These are phyloP conservation scores for Drosophila paramelanica DNA, from an alignment of 2,888 invertebrate species.

Conservation along the genomic window DNA sequence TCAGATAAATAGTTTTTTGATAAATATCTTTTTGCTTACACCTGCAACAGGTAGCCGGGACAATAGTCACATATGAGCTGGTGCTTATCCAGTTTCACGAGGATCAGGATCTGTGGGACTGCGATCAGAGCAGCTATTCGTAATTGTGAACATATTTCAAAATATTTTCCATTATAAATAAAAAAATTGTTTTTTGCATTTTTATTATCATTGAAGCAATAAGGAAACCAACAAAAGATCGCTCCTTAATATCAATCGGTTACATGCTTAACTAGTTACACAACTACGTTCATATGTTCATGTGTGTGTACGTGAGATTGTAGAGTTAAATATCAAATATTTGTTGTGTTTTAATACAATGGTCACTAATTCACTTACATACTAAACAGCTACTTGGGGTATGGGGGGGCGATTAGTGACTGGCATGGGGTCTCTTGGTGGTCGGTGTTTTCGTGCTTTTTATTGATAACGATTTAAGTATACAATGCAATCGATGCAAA, in stretches of 20 bases:
- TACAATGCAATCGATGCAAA: conserved; percentile 51
- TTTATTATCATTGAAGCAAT: conserved; percentile 73
- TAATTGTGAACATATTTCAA: conserved; percentile 19
- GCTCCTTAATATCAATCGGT: conserved; percentile 79
- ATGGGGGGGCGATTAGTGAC: conserved; percentile 26
- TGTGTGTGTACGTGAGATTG: conserved; percentile 58
- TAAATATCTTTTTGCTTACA: neutral
- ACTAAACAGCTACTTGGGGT: conserved; percentile 47
- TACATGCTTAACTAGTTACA: conserved; percentile 69
- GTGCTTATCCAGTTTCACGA: conserved; percentile 87
- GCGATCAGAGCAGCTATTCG: conserved; percentile 63
- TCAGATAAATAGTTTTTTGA: neutral
- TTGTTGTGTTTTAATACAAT: conserved; percentile 42
- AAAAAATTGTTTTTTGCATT: conserved; percentile 52
- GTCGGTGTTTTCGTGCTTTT: conserved; percentile 44
- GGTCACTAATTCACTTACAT: conserved; percentile 58
- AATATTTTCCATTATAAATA: conserved; percentile 30
- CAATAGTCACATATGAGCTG: conserved; percentile 87
- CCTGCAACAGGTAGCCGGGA: conserved; percentile 86
- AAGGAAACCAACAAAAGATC: conserved; percentile 79
- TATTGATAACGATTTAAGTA: conserved; percentile 39
- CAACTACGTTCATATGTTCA: conserved; percentile 59
- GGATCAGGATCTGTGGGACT: conserved; percentile 77
- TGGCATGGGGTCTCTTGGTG: conserved; percentile 69
- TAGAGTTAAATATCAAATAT: conserved; percentile 68